phyloP scores from a whole-genome alignment of 1,140 invertebrate species.

The Nasonia giraulti region DNA sequence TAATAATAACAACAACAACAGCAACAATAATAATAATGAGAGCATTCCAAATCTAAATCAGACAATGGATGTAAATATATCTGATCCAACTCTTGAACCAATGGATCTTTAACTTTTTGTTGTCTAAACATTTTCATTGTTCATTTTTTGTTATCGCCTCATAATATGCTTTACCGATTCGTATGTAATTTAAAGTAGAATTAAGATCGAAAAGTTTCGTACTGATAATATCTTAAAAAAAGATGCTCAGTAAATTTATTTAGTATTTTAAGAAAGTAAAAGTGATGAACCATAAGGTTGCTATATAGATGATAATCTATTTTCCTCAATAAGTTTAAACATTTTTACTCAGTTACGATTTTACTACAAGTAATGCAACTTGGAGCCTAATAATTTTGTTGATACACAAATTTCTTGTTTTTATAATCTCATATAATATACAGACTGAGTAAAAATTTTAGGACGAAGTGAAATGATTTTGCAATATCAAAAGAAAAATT shows the following conservation, averaged over 20 bases:
- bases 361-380: not conserved
- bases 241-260: not conserved
- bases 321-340: too few species aligned
- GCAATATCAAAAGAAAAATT: too few species aligned
- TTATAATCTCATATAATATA: not conserved
- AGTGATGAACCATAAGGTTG: not conserved
- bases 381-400: too few species aligned
- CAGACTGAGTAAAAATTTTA: not conserved
- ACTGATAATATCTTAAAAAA: not conserved
- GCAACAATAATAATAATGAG: conserved; percentile 63
- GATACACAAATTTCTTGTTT: not conserved
- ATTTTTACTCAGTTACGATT: not conserved
- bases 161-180: not conserved
- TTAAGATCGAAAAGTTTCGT: conserved; percentile 14
- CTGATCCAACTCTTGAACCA: conserved; percentile 59
- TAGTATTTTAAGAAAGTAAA: not conserved
- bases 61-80: conserved; percentile 51
- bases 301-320: too few species aligned
- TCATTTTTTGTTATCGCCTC: conserved; percentile 10
- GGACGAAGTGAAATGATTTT: not conserved
- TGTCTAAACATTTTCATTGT: conserved; percentile 4
- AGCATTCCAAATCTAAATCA: conserved; percentile 67
- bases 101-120: conserved; percentile 68
- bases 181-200: not conserved
- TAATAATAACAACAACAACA: conserved; percentile 45